phyloP scores from a whole-genome alignment of 2,113 vertebrate species.

The Daubentonia madagascariensis region DNA sequence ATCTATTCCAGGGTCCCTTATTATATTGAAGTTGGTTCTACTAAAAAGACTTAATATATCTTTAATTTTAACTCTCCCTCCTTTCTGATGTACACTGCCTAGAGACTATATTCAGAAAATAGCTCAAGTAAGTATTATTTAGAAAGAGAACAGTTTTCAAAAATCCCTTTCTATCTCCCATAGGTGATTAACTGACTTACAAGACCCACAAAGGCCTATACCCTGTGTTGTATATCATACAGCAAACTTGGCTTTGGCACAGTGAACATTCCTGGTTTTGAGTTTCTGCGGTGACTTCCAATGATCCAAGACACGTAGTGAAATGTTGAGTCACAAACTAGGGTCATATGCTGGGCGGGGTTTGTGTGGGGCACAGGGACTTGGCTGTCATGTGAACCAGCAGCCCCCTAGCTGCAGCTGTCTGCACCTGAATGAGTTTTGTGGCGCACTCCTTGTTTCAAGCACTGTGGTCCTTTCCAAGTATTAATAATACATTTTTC shows the following conservation, averaged over 20 bases:
- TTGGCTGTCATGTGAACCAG: too few species aligned
- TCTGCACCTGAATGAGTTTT: background rate
- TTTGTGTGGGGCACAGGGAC: fast-evolving
- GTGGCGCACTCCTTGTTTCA: background rate
- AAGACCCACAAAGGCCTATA: fast-evolving
- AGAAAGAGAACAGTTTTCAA: background rate
- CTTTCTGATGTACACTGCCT: background rate
- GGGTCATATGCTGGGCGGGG: background rate
- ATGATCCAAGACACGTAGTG: background rate
- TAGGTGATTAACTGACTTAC: background rate
- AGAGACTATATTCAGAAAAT: background rate
- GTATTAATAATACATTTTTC: background rate
- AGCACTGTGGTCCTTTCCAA: background rate
- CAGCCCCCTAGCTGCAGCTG: background rate
- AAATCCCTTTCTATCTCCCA: background rate
- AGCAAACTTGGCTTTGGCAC: background rate
- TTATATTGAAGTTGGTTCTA: background rate
- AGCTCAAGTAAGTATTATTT: background rate
- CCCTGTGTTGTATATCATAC: fast-evolving
- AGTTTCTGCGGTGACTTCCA: background rate
- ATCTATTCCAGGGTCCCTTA: background rate
- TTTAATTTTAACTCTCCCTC: background rate
- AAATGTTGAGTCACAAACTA: background rate
- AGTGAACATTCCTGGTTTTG: background rate
- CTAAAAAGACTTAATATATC: background rate